A percentile compares a stretch with the other conserved stretches of the same genome.
Evolutionary conservation across 2,888 invertebrate species (phyloP).

Genomic region (Syritta pipiens): DNA sequence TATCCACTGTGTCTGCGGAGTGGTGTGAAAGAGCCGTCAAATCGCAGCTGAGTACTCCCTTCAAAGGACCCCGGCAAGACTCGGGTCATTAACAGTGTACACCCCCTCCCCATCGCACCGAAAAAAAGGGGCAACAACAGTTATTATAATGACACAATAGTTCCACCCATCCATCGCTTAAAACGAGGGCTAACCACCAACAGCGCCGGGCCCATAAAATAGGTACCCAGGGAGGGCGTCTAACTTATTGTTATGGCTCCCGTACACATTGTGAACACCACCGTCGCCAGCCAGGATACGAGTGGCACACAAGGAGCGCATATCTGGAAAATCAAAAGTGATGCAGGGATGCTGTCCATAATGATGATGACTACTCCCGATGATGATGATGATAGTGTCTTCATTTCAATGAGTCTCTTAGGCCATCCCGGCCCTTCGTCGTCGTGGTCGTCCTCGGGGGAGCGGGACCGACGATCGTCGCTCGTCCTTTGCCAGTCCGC

Average conservation of each 20-base stretch:
- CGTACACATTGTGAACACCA: constrained; percentile 8
- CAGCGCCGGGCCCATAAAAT: not conserved
- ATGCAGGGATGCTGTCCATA: constrained; percentile 37
- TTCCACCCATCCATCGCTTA: constrained; percentile 22
- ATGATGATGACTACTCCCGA: constrained; percentile 51
- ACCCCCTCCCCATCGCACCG: not conserved
- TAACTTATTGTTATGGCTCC: constrained; percentile 30
- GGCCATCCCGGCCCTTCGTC: constrained; percentile 1
- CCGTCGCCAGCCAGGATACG: not conserved
- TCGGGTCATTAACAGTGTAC: not conserved
- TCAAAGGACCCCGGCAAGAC: not conserved
- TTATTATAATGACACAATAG: constrained; percentile 36
- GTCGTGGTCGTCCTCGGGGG: too few species aligned
- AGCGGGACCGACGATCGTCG: constrained; percentile 1
- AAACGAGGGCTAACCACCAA: constrained; percentile 18
- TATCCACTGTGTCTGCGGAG: not conserved
- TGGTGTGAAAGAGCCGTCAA: not conserved
- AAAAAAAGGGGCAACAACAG: constrained; percentile 15
- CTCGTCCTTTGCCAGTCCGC: constrained; percentile 38
- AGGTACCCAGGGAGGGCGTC: not conserved
- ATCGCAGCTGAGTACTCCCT: not conserved
- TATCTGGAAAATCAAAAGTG: constrained; percentile 35
- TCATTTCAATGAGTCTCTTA: constrained; percentile 41
- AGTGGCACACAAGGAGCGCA: not conserved
- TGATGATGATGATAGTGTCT: constrained; percentile 35